Percentiles rank a stretch among this genome's conserved stretches.
Conservation (phyloP, 2,888 invertebrate genomes). For the Junonia oenone region DNA sequence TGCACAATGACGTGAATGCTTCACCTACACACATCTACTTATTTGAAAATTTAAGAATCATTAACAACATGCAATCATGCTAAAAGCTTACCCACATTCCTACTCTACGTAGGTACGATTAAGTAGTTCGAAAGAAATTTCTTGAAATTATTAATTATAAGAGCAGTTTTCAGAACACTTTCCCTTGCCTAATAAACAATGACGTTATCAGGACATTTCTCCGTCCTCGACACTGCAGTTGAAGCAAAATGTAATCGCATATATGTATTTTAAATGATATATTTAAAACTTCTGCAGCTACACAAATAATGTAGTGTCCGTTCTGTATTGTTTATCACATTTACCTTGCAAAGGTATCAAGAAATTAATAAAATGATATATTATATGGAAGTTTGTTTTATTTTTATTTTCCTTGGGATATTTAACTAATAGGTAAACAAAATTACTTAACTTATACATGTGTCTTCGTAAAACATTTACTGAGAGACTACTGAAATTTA, state of each 20-base stretch:
- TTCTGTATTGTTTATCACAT: conserved; percentile 61
- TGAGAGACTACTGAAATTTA: too few relatives aligned
- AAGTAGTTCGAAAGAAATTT: conserved; percentile 61
- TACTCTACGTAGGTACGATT: conserved; percentile 60
- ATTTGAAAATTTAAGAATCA: conserved; percentile 30
- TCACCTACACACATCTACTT: conserved; percentile 15
- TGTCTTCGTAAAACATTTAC: background rate
- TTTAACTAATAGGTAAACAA: too few relatives aligned
- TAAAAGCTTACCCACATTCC: conserved; percentile 59
- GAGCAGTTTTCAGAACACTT: conserved; percentile 63
- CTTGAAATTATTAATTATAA: conserved; percentile 69
- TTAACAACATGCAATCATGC: conserved; percentile 61
- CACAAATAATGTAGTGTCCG: conserved; percentile 57
- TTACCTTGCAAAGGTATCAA: conserved; percentile 73
- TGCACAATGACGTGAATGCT: background rate
- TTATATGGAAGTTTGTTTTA: conserved; percentile 23
- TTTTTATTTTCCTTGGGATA: background rate
- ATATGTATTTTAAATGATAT: conserved; percentile 36
- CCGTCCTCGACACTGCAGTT: conserved; percentile 62
- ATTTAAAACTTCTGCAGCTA: conserved; percentile 40
- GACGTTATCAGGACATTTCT: conserved; percentile 52
- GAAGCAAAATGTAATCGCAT: conserved; percentile 40
- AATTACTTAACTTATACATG: too few relatives aligned
- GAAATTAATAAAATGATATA: conserved; percentile 60
- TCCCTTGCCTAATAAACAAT: conserved; percentile 44